phyloP scores from a whole-genome alignment of 2,888 invertebrate species.

The Gymnosoma rotundatum region DNA sequence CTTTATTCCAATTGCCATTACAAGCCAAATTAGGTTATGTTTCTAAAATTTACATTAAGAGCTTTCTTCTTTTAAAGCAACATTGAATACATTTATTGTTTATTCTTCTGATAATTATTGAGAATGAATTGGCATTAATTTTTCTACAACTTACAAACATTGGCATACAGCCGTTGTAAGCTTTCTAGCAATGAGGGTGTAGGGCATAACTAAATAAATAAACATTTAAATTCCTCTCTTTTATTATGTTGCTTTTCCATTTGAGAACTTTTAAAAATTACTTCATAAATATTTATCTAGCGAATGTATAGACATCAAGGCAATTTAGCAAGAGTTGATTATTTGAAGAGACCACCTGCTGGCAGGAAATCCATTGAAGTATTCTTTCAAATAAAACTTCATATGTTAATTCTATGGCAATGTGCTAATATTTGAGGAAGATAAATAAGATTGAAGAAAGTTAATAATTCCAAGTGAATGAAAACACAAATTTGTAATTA shows the following conservation, averaged over 20 bases:
- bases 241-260: not conserved
- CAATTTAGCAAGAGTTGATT: constrained; percentile 30
- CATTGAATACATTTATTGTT: too few species aligned
- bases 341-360: constrained; percentile 77
- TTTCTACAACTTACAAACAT: not conserved
- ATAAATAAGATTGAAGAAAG: not conserved
- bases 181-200: constrained; percentile 27
- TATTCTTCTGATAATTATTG: too few species aligned
- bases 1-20: too few species aligned
- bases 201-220: constrained; percentile 18
- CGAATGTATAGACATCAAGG: not conserved
- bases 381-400: constrained; percentile 26
- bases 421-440: constrained; percentile 15
- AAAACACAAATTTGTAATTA: not conserved
- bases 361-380: constrained; percentile 76
- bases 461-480: not conserved
- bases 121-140: too few species aligned
- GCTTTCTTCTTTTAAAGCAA: too few species aligned
- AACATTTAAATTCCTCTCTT: not conserved
- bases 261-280: not conserved
- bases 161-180: not conserved
- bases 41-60: too few species aligned
- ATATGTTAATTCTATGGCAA: constrained; percentile 15
- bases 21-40: too few species aligned
- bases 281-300: constrained; percentile 23